Evolutionary conservation across 2,797 vertebrate genomes (phyloP).

Genomic region (Tragelaphus eurycerus): DNA sequence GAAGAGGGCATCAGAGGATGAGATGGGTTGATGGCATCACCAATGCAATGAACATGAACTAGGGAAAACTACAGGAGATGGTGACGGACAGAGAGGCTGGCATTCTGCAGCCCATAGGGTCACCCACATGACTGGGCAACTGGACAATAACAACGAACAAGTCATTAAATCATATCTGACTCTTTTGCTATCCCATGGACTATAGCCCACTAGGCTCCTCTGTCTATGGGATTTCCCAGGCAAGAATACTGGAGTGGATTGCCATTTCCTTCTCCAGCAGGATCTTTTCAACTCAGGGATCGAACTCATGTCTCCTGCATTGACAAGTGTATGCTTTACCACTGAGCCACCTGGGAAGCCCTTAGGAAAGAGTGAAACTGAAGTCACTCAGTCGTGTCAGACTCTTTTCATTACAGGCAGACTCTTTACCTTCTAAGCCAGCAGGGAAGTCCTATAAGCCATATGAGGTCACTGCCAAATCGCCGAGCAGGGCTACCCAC

Average conservation of each 20-base stretch:
- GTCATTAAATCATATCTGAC: background rate
- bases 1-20: background rate
- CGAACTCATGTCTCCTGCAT: background rate
- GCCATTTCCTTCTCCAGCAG: background rate
- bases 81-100: background rate
- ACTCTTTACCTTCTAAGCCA: background rate
- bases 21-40: background rate
- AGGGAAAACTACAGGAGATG: background rate
- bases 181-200: background rate
- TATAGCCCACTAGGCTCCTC: background rate
- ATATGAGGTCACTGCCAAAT: background rate
- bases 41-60: background rate
- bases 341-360: background rate
- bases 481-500: background rate
- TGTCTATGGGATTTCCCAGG: background rate
- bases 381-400: background rate
- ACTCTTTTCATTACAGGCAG: background rate
- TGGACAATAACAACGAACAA: background rate
- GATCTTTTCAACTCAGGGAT: background rate
- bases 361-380: background rate
- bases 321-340: background rate
- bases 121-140: fast-evolving
- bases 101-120: background rate
- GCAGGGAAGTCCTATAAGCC: background rate
- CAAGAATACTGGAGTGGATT: background rate